Base-by-base conservation (phyloP, 2,113 vertebrate species). In the Nannobrachium achirus region DNA sequence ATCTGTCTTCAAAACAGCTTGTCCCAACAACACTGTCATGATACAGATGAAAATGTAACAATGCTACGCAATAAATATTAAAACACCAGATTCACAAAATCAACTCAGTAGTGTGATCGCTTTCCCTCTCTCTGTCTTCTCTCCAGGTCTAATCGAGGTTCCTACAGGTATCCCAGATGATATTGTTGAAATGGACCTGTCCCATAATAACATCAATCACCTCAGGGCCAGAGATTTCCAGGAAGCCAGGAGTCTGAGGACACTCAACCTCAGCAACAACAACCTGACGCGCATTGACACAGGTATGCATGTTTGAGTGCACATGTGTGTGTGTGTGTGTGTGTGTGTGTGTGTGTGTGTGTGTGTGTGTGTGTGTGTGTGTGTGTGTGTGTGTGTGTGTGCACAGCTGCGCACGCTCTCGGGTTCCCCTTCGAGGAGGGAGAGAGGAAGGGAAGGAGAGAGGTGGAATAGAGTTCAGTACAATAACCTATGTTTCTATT, bases 191-290 rank as follows among this genome's bases (percentile, higher is more conserved):
- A 90, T 99, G 19, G 95, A 99, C 85, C 85, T 99, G 59, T 98
- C 97, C 48, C 83, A 82, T 82, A 99, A 99, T 84, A 93, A 93
- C 86, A 97, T 99, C 72, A 91, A 78, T 76, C 93, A 93, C 38
- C 93, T 99, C 56, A 93, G 81, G 85, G 88, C 93, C 78, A 97
- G 92, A 83, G 92, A 94, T 60, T 99, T 98, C 83, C 90, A 94
- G 69, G 93, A 88, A 25, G 89, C 93, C 46, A 94, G 90, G 66
- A 93, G 96, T 62, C 80, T 99, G 70, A 94, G 94, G 87, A 90
- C 89, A 80, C 65, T 99, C 71, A 98, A 97, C 81, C 86, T 98
- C 67, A 98, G 95, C 69, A 91, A 90, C 79, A 99, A 99, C 51
- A 92, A 91, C 78, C 92, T 99, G 86, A 63, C 92, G 79, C 92